Evolutionary conservation across 2,797 vertebrate genomes (phyloP).

Genomic region (Meda fulgida): DNA sequence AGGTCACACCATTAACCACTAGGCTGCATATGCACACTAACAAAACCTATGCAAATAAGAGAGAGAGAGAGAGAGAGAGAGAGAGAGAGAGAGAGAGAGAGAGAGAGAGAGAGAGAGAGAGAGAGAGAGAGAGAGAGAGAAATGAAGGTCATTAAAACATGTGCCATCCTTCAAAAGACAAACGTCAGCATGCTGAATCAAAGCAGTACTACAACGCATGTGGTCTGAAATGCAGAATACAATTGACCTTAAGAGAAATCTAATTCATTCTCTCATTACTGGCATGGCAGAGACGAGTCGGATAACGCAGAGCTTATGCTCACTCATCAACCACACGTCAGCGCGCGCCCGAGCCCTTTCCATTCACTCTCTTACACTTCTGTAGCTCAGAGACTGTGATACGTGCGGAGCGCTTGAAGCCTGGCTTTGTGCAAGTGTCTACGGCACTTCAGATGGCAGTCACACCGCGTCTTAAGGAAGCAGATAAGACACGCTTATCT

Average conservation of each 20-base stretch:
- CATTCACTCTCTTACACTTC: constrained; percentile 61
- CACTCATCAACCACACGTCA: constrained; percentile 53
- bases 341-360: constrained; percentile 54
- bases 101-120: too few relatives aligned
- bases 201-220: not conserved
- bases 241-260: constrained; percentile 59
- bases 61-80: constrained; percentile 7
- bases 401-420: constrained; percentile 61
- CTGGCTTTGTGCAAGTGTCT: constrained; percentile 63
- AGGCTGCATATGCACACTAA: constrained; percentile 3
- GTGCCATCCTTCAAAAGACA: constrained; percentile 23
- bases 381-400: constrained; percentile 63
- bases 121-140: constrained; percentile 18
- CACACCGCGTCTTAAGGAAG: constrained; percentile 58
- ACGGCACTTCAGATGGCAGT: constrained; percentile 59
- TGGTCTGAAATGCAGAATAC: constrained; percentile 28
- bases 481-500: constrained; percentile 66
- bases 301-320: constrained; percentile 59
- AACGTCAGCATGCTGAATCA: constrained; percentile 15
- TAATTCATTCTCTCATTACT: constrained; percentile 55
- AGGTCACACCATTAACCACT: not conserved
- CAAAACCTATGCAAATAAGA: constrained; percentile 28
- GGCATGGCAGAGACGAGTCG: constrained; percentile 48
- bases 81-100: constrained; percentile 16
- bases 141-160: constrained; percentile 24